Base-by-base conservation (phyloP, 2,888 invertebrate genomes). In the Caenorhabditis sp. region DNA sequence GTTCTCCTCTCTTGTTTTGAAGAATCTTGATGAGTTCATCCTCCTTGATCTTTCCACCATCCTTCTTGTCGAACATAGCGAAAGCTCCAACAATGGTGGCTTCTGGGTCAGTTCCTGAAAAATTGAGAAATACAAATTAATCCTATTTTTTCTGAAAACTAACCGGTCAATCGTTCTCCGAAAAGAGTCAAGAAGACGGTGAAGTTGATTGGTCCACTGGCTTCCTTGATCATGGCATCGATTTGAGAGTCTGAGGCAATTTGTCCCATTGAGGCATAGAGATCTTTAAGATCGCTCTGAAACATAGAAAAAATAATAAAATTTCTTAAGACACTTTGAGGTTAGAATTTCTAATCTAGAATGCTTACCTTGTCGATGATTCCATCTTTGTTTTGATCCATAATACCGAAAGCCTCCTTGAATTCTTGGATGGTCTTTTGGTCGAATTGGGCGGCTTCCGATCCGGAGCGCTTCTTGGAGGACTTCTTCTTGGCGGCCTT, bases 381-480 rank as follows among this genome's bases (percentile, higher is more conserved):
- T 61, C 80, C 80, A 69, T 80, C 90, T 83, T 90, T 88, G 87
- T 90, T 89, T 84, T 90, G 90, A 85, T 90, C 90, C 82, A 90
- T 90, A 89, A 90, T 90, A 70, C 89, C 90, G 88, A 90, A 90
- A 74, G 90, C 90, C 89, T 90, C 90, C 88, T 90, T 90, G 88
- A 89, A 90, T 63, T 81, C 79, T 85, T 90, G 90, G 85, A 90
- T 90, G 88, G 90, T 90, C 76, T 87, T 87, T 87, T 90, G 90
- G 82, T 90, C 89, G 88, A 90, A 90, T 85, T 89, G 89, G 76
- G 90, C 89, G 74, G 90, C 89, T 84, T 89, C 89, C 75, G 89
- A 89, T 68, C 89, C 89, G 64, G 89, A 88, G 76, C 89, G 87
- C 83, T 88, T 82, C 83, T 84, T 84, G 67, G 69, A 72, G 63